Evolutionary conservation across 2,797 vertebrate species (phyloP).

Genomic region (Pipistrellus kuhlii): DNA sequence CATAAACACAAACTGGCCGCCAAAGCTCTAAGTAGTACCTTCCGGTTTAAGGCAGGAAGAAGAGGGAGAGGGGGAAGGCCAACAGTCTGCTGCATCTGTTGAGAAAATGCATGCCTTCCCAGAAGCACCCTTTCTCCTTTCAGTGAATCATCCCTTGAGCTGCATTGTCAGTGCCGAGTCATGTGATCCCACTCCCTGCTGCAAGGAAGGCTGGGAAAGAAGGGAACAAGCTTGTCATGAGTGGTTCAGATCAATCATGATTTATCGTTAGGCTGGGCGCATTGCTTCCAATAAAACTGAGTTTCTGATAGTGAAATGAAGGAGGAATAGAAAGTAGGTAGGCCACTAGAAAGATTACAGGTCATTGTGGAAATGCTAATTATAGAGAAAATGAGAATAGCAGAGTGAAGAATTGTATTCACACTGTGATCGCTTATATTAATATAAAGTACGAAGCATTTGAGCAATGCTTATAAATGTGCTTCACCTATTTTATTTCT

Average conservation of each 20-base stretch:
- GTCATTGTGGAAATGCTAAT: constrained; percentile 58
- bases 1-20: background rate
- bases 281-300: constrained; percentile 27
- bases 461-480: constrained; percentile 13
- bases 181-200: background rate
- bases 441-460: constrained; percentile 37
- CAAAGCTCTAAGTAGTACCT: background rate
- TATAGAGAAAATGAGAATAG: constrained; percentile 33
- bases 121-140: background rate
- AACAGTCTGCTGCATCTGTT: background rate
- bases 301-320: constrained; percentile 50
- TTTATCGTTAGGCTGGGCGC: constrained; percentile 2
- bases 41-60: background rate
- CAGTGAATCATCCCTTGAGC: background rate
- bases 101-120: background rate
- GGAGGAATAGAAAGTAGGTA: background rate
- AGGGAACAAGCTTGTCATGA: background rate
- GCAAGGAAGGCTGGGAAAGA: constrained; percentile 28
- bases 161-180: background rate
- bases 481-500: constrained; percentile 43
- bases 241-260: background rate
- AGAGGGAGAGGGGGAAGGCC: background rate
- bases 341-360: background rate
- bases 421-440: background rate
- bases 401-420: constrained; percentile 17